Base-by-base conservation (phyloP, 2,888 invertebrate genomes). In the Xylocampa areola region DNA sequence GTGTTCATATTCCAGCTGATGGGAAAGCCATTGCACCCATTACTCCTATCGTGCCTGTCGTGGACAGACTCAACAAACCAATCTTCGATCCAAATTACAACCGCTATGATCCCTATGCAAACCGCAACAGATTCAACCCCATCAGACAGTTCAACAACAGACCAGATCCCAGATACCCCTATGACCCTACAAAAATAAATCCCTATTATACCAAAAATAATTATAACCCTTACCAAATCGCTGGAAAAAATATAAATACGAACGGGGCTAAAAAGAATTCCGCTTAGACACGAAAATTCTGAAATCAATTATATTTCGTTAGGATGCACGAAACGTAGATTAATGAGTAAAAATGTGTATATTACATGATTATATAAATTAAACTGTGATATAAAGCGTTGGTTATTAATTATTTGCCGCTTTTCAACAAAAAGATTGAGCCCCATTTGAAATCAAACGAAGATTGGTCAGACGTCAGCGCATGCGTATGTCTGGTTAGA, bases 1-100 rank as follows among this genome's bases (percentile, higher is more conserved):
- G 96, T n/a, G 94, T 95, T 5, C 96, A 96, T 78, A 88, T 96
- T 43, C 95, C 96, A 13, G 95, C 95, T 82, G 94, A 80, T 90
- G 95, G 80, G 83, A 95, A 81, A 91, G 94, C 66, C 1, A 47
- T 77, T 84, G 92, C 67, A 85, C 80, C 76, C 81, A 90, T 64
- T 1, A 92, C 67, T 85, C 80, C 76, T 81, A 90, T 64, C 1
- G 57, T 67, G 4, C 63, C 63, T 3, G 14, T 39, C 14, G 66
- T 51, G 19, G 77, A 81, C 82, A 86, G 77, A 51, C 71, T 76
- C 17, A 81, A 75, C 36, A 80, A 71, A 11, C 81, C 76, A 51
- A 52, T 73, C 6, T 68, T 78, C 17, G 77, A 85, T 30, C 80
- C 82, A 2, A 49, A 63, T 1, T 87, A 79, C 63, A 88, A 87